Evolutionary conservation across 2,797 vertebrate genomes (phyloP).

Genomic region (Neostethus bicornis): DNA sequence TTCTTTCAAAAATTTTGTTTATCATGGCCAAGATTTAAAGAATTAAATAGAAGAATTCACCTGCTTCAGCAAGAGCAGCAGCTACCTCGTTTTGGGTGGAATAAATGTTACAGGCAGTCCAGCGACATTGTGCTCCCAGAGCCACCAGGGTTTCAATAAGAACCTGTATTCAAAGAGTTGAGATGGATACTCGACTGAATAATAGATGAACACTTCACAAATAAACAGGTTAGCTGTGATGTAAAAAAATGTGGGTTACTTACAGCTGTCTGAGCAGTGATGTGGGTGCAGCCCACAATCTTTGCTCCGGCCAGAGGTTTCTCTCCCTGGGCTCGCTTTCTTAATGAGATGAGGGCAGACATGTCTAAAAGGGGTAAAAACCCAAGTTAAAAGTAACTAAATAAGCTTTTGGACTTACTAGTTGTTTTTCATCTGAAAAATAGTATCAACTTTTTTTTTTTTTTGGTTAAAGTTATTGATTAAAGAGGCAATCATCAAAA

Average conservation of each 20-base stretch:
- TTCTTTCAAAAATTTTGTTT: neutral
- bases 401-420: neutral
- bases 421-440: neutral
- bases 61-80: constrained; percentile 91
- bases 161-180: constrained; percentile 81
- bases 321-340: constrained; percentile 98
- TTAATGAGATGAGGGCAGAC: constrained; percentile 97
- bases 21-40: neutral
- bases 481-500: too few relatives aligned
- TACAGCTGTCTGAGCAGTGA: constrained; percentile 98
- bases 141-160: constrained; percentile 97
- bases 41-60: constrained; percentile 67
- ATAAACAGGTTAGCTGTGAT: neutral
- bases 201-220: constrained; percentile 4
- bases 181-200: neutral
- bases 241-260: constrained; percentile 50
- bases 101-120: constrained; percentile 98
- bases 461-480: too few relatives aligned
- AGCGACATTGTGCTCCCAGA: constrained; percentile 96
- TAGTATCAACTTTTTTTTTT: neutral
- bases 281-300: constrained; percentile 98
- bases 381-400: constrained; percentile 13
- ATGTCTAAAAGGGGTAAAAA: constrained; percentile 82
- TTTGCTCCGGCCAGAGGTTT: constrained; percentile 97
- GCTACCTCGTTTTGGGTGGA: constrained; percentile 98